These are phyloP conservation scores for Mythimna impura DNA, from an alignment of 2,888 invertebrate genomes.

Conservation along the genomic window DNA sequence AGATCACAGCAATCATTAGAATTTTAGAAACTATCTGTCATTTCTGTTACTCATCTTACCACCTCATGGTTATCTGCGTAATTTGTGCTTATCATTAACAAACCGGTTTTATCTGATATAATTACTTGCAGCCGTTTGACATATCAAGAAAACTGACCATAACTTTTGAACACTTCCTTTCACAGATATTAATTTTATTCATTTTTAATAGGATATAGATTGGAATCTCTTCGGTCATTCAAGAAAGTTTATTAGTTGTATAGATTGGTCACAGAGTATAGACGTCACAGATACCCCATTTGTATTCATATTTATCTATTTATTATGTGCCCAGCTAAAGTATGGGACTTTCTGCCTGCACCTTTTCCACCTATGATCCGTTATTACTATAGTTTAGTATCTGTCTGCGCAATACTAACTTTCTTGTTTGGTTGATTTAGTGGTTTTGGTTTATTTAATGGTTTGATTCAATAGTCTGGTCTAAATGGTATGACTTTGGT, in stretches of 20 bases:
- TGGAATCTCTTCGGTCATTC: constrained; percentile 22
- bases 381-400: too few relatives aligned
- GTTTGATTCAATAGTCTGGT: too few relatives aligned
- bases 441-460: too few relatives aligned
- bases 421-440: too few relatives aligned
- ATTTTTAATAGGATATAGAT: constrained; percentile 38
- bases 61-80: constrained; percentile 12
- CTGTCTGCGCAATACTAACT: too few relatives aligned
- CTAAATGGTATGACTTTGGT: too few relatives aligned
- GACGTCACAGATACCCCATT: too few relatives aligned
- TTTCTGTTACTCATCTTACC: not conserved
- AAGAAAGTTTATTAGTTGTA: constrained; percentile 26
- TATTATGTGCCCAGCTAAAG: too few relatives aligned
- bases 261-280: not conserved
- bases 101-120: constrained; percentile 25
- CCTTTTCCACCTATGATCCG: too few relatives aligned
- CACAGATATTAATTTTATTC: constrained; percentile 30
- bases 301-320: not conserved
- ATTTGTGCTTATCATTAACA: constrained; percentile 2
- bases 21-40: not conserved
- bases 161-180: constrained; percentile 27
- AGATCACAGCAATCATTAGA: too few relatives aligned
- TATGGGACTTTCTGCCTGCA: too few relatives aligned
- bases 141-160: constrained; percentile 23
- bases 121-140: constrained; percentile 9